phyloP scores from a whole-genome alignment of 2,113 vertebrate species.

The Gila orcuttii region DNA sequence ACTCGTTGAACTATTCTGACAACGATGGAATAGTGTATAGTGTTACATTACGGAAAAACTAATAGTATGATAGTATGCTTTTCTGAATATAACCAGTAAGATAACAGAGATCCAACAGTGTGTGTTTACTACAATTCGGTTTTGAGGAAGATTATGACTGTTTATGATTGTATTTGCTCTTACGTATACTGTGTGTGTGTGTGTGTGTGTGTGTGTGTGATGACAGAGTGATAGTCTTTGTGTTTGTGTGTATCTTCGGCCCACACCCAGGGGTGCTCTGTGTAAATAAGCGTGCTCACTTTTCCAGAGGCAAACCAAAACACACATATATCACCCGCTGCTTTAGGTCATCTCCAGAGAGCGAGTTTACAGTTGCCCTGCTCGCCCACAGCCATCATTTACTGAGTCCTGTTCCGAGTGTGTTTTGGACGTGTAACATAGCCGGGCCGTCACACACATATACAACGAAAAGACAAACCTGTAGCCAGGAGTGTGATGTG shows the following conservation, averaged over 20 bases:
- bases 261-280: conserved; percentile 76
- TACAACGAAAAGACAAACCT: conserved; percentile 67
- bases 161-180: conserved; percentile 33
- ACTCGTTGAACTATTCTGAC: no score
- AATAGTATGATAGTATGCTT: background rate
- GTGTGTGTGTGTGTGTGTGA: conserved; percentile 4
- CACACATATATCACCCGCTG: conserved; percentile 75
- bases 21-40: background rate
- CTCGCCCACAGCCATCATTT: conserved; percentile 77
- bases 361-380: conserved; percentile 58
- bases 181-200: conserved; percentile 7
- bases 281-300: conserved; percentile 79
- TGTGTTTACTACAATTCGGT: background rate
- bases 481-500: conserved; percentile 61
- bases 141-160: conserved; percentile 14
- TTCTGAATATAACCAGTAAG: background rate
- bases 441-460: conserved; percentile 58
- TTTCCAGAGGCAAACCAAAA: conserved; percentile 70
- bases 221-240: conserved; percentile 14
- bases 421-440: conserved; percentile 78
- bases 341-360: conserved; percentile 72
- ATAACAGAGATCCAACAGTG: background rate
- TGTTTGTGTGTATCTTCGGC: conserved; percentile 43
- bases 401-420: conserved; percentile 76
- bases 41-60: background rate